Base-by-base conservation (phyloP, 2,113 vertebrate genomes). In the Hirundichthys speculiger region DNA sequence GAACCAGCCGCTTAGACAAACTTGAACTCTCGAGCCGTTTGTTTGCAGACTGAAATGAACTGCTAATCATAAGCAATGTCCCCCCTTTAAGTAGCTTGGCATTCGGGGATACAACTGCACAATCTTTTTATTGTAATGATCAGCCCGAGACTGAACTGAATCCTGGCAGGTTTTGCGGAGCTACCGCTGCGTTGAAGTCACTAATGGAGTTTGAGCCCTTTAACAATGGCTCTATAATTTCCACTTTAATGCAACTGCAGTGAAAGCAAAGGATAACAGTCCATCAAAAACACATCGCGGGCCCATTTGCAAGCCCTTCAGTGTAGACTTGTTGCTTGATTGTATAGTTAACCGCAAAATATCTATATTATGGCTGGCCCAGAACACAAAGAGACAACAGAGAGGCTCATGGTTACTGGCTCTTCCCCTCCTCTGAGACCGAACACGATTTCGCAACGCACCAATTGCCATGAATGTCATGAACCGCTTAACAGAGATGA, bases 381-480 rank as follows among this genome's bases (percentile, higher is more conserved):
- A 34, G 34, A 69, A 61, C 63, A 52, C 73, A 57, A 47, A 72
- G 64, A 78, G 76, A 69, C 58, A 65, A 41, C 51, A 69, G 72
- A 82, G 74, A 63, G 75, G 72, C 73, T 9, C 61, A 38, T 83
- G 57, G 69, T 84, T 61, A 61, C 81, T 80, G 79, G 73, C 80
- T 52, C 38, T 22, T 69, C 61, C 59, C 65, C 71, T 58, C 79
- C 54, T 59, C 55, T 43, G 27, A 67, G 11, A 10, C 11, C 30
- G 50, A 50, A 24, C 64, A 15, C 75, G 77, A 85, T 75, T 78
- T 85, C 79, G 80, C 68, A 68, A 77, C 48, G 16, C 79, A 53
- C 58, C 79, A 46, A 77, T 40, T 56, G n/a, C n/a, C n/a, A n/a
- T 67, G 75, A 69, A 25, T 16, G 73, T 57, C 78, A 62, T 47